Base-by-base conservation (phyloP, 2,797 vertebrate genomes). In the Loris lydekkerianus region DNA sequence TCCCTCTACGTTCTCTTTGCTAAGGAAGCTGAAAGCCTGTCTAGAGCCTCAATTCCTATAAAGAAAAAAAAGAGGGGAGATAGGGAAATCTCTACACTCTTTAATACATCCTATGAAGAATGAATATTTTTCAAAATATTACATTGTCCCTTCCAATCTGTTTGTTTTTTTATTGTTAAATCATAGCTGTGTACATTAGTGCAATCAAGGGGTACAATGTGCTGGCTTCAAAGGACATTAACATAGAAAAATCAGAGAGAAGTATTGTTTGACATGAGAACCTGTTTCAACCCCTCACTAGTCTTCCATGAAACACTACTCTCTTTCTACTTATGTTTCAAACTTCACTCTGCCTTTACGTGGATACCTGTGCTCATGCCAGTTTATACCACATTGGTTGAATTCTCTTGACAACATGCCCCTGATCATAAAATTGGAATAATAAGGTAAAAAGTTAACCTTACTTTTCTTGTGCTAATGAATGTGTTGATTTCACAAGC, bases 91-190 rank as follows among this genome's bases (percentile, higher is more conserved):
- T 49, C 25, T 25, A 84, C 18, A 80, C 10, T 81, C 31, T 83
- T 40, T 76, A 75, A 65, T 81, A 18, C 1, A 17, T 34, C 70
- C 63, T 72, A 10, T 93, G 67, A 83, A 40, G 34, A 86, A 93
- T 18, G 76, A 88, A 67, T 58, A 63, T 34, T 87, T 96, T 84
- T 83, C 13, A 89, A 75, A 91, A 46, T 83, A 31, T 63, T n/a
- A 3, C 65, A 20, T 40, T 67, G 17, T 84, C 10, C 56, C 8
- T 96, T 80, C 75, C 60, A 53, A 10, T 83, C 29, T 67, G 56
- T 37, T 91, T 81, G 77, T 69, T 67, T 37, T 78, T 34, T 31
- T 40, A 40, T 40, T 40, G 40, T 40, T 40, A 40, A 40, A 40
- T 40, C 40, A 40, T 40, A 40, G 40, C 40, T 40, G 40, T 40